A percentile compares a stretch with the other conserved stretches of the same genome.
Conservation (phyloP, 2,113 vertebrate species). For the Lethenteron reissneri region DNA sequence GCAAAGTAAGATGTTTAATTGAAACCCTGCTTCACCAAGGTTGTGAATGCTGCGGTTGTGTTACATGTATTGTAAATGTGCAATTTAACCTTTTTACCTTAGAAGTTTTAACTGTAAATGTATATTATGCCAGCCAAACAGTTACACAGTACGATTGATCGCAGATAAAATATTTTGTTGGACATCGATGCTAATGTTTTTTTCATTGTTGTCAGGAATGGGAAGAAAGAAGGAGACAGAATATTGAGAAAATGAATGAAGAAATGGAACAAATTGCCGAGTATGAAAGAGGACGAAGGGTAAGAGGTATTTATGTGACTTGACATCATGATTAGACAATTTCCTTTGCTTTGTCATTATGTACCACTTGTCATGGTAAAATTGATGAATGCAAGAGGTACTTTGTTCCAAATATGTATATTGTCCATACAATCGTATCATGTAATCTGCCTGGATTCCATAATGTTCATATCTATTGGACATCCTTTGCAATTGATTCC, state of each 20-base stretch:
- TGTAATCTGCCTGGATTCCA: neutral
- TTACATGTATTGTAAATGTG: neutral
- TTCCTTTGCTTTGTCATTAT: neutral
- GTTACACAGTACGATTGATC: neutral
- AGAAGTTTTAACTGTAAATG: neutral
- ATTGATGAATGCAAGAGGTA: neutral
- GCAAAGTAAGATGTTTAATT: neutral
- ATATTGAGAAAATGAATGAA: slow-evolving; percentile 4
- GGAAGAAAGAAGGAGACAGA: slow-evolving; percentile 3
- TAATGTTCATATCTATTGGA: neutral
- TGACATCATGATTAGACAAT: neutral
- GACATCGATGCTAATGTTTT: neutral
- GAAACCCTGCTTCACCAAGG: neutral
- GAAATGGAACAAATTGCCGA: slow-evolving; percentile 1
- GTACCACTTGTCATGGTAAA: neutral
- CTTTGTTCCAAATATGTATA: neutral
- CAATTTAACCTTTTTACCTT: neutral
- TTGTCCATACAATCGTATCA: neutral
- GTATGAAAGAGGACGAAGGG: slow-evolving; percentile 4
- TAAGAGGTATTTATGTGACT: neutral
- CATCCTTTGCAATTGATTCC: neutral
- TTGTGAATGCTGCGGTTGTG: neutral
- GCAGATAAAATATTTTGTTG: neutral
- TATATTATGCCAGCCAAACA: neutral
- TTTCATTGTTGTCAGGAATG: neutral